Conservation (phyloP, 64 coral and sea anemone genomes). For the Orbicella faveolata region DNA sequence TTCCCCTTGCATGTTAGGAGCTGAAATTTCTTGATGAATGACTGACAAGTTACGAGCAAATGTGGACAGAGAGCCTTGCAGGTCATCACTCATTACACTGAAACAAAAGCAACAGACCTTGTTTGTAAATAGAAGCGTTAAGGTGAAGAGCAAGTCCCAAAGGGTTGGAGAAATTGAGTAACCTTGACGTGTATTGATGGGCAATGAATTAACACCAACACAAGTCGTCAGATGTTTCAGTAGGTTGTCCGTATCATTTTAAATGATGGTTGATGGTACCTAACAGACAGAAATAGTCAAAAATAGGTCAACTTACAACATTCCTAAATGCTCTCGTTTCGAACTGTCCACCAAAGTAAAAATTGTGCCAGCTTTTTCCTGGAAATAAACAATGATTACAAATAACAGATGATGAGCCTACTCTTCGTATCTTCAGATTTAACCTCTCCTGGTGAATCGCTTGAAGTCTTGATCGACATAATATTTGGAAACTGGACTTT, state of each 20-base stretch:
- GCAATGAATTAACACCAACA: neutral
- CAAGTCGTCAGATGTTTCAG: neutral
- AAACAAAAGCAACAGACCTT: neutral
- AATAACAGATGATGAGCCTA: neutral
- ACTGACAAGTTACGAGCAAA: constrained; percentile 98
- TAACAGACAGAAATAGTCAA: neutral
- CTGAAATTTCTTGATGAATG: constrained; percentile 97
- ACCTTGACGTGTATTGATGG: neutral
- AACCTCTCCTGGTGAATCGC: neutral
- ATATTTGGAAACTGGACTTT: neutral
- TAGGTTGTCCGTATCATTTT: too few species aligned
- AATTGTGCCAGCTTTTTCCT: constrained; percentile 97
- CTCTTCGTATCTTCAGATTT: neutral
- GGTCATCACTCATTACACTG: constrained; percentile 98
- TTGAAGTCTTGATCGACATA: neutral
- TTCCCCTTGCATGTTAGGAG: constrained; percentile 98
- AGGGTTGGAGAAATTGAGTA: neutral
- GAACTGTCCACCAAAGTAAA: constrained; percentile 95
- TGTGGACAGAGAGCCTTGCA: constrained; percentile 94
- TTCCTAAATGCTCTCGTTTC: constrained; percentile 88
- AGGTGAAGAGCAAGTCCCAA: too few species aligned
- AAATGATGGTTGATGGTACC: neutral
- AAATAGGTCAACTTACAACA: constrained; percentile 76
- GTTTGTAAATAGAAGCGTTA: neutral
- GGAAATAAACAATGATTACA: neutral